phyloP scores from a whole-genome alignment of 2,797 vertebrate genomes.

The Natrix natrix region DNA sequence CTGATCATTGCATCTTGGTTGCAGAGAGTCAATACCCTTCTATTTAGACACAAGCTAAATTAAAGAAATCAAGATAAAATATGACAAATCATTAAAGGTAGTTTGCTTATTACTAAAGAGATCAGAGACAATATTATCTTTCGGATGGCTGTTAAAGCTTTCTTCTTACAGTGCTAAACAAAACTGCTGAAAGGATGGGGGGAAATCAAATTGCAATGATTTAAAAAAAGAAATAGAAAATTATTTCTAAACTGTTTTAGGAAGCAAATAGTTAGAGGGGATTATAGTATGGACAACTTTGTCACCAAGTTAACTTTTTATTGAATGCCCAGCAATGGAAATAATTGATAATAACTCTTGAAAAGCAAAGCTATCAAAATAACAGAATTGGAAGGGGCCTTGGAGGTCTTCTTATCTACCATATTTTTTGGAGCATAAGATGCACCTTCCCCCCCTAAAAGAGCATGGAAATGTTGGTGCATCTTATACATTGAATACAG shows the following conservation, averaged over 20 bases:
- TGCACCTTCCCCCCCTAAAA: no score
- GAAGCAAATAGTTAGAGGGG: conserved; percentile 15
- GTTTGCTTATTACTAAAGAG: conserved; percentile 2
- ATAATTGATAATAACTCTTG: not conserved
- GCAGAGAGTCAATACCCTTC: not conserved
- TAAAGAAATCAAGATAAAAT: conserved; percentile 16
- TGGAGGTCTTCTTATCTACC: not conserved
- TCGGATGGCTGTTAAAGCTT: conserved; percentile 16
- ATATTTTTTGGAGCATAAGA: no score
- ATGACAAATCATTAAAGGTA: conserved; percentile 13
- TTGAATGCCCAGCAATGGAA: conserved; percentile 5
- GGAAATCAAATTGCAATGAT: not conserved
- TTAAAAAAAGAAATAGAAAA: conserved; percentile 19
- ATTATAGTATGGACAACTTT: conserved; percentile 3
- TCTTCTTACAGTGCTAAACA: conserved; percentile 15
- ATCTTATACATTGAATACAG: no score
- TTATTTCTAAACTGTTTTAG: conserved; percentile 20
- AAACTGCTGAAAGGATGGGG: not conserved
- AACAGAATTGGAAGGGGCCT: not conserved
- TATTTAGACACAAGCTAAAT: conserved; percentile 15
- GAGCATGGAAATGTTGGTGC: no score
- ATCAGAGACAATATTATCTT: not conserved
- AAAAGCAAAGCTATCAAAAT: not conserved
- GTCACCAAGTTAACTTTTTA: not conserved
- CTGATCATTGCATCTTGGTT: conserved; percentile 4